These are phyloP conservation scores for Romanogobio albipinnatus DNA, from an alignment of 2,113 vertebrate species.

Conservation along the genomic window DNA sequence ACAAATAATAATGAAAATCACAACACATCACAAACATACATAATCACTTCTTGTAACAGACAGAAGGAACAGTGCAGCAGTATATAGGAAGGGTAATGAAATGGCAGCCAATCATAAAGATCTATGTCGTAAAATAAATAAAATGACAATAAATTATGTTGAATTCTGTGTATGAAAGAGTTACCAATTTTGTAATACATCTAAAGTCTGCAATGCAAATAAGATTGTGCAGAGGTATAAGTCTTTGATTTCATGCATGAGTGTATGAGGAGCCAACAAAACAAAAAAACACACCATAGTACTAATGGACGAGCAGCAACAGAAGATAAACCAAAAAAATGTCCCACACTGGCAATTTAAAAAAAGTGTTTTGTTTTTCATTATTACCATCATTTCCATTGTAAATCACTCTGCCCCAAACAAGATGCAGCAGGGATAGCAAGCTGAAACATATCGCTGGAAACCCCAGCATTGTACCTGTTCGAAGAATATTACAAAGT, in stretches of 20 bases:
- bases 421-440: constrained; percentile 60
- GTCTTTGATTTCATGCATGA: background rate
- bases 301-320: background rate
- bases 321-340: background rate
- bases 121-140: too few species aligned
- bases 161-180: background rate
- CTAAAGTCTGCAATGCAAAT: background rate
- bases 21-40: background rate
- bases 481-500: constrained; percentile 13
- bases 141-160: background rate
- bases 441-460: constrained; percentile 48
- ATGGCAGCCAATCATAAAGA: background rate
- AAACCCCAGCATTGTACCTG: constrained; percentile 52
- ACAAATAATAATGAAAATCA: background rate
- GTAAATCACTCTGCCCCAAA: constrained; percentile 49
- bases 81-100: background rate
- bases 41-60: background rate
- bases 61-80: background rate
- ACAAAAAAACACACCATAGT: background rate
- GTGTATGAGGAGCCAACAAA: background rate
- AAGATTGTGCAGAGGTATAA: background rate
- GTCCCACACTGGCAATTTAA: background rate
- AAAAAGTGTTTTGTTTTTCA: background rate
- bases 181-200: background rate
- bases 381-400: constrained; percentile 62